Evolutionary conservation across 2,888 invertebrate genomes (phyloP).

Genomic region (Erpobdella octoculata): DNA sequence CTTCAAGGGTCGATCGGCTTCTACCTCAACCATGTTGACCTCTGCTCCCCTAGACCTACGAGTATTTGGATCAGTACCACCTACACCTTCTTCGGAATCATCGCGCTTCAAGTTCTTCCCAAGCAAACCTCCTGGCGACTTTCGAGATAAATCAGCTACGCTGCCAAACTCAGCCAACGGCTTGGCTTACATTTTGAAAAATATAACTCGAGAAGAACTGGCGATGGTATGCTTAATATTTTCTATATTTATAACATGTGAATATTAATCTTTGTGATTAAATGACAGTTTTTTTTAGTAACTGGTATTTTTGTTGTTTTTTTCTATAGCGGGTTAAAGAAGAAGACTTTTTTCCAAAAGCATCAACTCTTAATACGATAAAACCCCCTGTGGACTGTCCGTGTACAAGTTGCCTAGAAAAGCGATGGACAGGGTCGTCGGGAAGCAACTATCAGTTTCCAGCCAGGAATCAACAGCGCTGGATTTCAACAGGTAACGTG

Average conservation of each 20-base stretch:
- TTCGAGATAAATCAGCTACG: slow-evolving; percentile 5
- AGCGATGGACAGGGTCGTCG: not conserved
- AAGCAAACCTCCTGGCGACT: not conserved
- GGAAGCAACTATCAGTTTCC: slow-evolving; percentile 7
- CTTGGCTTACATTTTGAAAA: not conserved
- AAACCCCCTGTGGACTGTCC: too few species aligned
- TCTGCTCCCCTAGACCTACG: not conserved
- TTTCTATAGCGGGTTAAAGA: too few species aligned
- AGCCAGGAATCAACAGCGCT: not conserved
- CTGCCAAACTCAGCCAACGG: not conserved
- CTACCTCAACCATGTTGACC: not conserved
- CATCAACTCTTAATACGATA: not conserved
- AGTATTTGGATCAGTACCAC: slow-evolving; percentile 9
- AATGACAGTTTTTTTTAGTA: too few species aligned
- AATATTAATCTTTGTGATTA: too few species aligned
- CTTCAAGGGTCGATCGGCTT: not conserved
- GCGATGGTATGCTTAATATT: too few species aligned
- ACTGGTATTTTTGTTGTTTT: too few species aligned
- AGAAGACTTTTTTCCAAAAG: not conserved
- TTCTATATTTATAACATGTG: too few species aligned
- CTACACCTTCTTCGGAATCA: not conserved
- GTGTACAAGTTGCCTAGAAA: slow-evolving; percentile 4
- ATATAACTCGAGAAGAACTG: not conserved
- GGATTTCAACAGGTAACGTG: not conserved
- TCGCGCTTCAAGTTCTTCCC: slow-evolving; percentile 8